phyloP scores from a whole-genome alignment of 64 coral and sea anemone species.

The Montipora sp. region DNA sequence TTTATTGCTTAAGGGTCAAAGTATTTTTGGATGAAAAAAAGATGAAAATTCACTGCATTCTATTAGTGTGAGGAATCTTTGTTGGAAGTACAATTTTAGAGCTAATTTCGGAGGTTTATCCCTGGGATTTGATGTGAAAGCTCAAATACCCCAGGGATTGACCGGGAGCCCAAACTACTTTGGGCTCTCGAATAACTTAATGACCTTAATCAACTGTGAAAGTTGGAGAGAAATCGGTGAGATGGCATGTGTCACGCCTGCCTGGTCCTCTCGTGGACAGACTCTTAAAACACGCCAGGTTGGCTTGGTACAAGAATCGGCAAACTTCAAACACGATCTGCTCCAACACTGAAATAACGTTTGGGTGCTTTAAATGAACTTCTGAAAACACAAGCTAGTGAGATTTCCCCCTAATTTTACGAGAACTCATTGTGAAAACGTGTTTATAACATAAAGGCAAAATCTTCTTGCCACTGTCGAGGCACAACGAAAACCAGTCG shows the following conservation, averaged over 20 bases:
- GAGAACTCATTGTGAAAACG: no score
- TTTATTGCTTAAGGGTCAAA: conserved; percentile 8
- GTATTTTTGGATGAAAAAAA: neutral
- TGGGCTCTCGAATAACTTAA: neutral
- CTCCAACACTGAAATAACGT: no score
- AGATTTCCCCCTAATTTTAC: no score
- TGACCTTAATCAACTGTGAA: conserved; percentile 5
- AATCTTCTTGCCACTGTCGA: no score
- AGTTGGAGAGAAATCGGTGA: conserved; percentile 12
- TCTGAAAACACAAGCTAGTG: no score
- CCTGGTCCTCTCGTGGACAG: neutral
- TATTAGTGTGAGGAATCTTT: neutral
- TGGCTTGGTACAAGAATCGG: no score
- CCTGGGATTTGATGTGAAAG: neutral
- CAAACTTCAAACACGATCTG: no score
- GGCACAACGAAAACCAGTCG: no score
- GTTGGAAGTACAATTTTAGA: neutral
- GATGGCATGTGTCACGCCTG: conserved; percentile 30
- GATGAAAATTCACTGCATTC: conserved; percentile 20
- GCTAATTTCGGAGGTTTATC: neutral
- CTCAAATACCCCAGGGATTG: neutral
- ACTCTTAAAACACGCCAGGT: neutral
- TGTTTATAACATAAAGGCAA: no score
- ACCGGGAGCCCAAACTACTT: neutral
- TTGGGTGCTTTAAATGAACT: no score